These are phyloP conservation scores for Tinea semifulvella DNA, from an alignment of 2,888 invertebrate genomes.

Conservation along the genomic window DNA sequence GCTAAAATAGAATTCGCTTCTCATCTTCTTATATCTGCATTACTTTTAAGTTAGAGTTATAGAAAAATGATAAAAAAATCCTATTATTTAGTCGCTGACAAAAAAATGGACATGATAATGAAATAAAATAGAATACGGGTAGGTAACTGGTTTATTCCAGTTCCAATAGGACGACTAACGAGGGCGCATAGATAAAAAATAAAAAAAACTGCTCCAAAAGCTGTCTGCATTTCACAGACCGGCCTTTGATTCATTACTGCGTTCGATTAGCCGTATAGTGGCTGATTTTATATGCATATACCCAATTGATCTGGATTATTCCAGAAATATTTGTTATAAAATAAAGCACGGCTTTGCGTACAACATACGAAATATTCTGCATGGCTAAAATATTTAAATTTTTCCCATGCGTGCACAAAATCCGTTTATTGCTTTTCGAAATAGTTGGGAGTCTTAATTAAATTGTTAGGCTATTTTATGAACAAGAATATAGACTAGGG, in stretches of 20 bases:
- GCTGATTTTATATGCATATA: slow-evolving; percentile 12
- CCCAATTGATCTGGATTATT: slow-evolving; percentile 10
- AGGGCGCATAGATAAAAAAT: slow-evolving; percentile 36
- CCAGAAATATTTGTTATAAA: slow-evolving; percentile 3
- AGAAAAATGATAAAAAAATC: too few relatives aligned
- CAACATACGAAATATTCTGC: slow-evolving; percentile 5
- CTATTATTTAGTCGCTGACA: too few relatives aligned
- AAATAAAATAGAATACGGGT: slow-evolving; percentile 3
- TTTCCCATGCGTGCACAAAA: not conserved
- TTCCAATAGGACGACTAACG: slow-evolving; percentile 41
- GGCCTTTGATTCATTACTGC: slow-evolving; percentile 64
- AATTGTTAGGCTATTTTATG: not conserved
- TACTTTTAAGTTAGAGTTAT: too few relatives aligned
- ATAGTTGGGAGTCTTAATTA: not conserved
- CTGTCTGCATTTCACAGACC: slow-evolving; percentile 42
- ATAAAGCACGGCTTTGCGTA: not conserved
- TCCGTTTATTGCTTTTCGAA: slow-evolving; percentile 1
- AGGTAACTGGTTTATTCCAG: slow-evolving; percentile 48
- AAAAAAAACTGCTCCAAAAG: slow-evolving; percentile 35
- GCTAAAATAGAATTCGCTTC: too few relatives aligned
- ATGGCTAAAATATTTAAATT: not conserved
- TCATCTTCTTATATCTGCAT: too few relatives aligned
- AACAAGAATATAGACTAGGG: too few relatives aligned
- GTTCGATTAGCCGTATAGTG: slow-evolving; percentile 44
- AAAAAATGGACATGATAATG: too few relatives aligned